Conservation (phyloP, 2,888 invertebrate genomes). For the Andrena haemorrhoa region DNA sequence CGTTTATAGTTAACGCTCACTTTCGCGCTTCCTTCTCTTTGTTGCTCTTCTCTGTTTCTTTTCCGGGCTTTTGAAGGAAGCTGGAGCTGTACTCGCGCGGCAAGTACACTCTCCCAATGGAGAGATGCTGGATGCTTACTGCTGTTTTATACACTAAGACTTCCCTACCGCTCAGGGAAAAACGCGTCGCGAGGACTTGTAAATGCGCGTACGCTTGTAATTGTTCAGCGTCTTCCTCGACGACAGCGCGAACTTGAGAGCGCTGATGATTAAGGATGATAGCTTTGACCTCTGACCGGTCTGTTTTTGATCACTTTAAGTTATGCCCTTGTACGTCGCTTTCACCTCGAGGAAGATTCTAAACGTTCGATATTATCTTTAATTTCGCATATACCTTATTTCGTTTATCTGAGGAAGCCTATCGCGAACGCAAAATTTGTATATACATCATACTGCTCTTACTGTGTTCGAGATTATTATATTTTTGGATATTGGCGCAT, state of each 20-base stretch:
- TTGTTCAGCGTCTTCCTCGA: not conserved
- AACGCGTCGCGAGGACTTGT: conserved; percentile 34
- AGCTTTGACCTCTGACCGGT: not conserved
- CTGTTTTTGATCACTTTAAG: not conserved
- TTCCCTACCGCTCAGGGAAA: conserved; percentile 74
- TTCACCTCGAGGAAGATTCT: not conserved
- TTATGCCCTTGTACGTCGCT: not conserved
- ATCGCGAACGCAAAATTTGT: not conserved
- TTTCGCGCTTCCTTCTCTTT: not conserved
- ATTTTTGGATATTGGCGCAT: not conserved
- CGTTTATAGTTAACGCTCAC: not conserved
- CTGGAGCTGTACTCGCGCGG: conserved; percentile 35
- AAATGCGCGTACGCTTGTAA: conserved; percentile 3
- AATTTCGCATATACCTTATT: not conserved
- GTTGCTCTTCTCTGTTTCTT: not conserved
- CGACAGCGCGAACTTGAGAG: not conserved
- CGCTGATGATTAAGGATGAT: not conserved
- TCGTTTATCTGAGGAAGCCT: not conserved
- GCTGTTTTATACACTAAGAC: conserved; percentile 76
- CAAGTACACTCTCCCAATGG: conserved; percentile 68
- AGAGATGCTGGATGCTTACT: conserved; percentile 76
- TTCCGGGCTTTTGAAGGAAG: conserved; percentile 10
- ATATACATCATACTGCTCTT: not conserved
- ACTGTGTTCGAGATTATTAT: not conserved
- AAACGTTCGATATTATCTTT: too few relatives aligned